phyloP scores from a whole-genome alignment of 23 tunicate species.

The Aplidium turbinatum region DNA sequence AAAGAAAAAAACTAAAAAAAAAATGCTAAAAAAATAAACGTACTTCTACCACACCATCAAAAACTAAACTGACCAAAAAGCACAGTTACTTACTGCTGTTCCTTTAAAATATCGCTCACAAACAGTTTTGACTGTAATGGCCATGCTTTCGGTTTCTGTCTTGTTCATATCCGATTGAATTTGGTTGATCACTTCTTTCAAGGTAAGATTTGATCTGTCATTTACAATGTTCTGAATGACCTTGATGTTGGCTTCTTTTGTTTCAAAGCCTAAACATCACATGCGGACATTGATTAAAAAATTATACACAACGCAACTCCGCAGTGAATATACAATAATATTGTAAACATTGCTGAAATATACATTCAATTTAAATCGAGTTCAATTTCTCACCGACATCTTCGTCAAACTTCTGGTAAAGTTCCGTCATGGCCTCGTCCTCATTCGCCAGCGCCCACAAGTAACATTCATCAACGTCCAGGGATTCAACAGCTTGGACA shows the following conservation, averaged over 20 bases:
- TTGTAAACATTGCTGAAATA: no score
- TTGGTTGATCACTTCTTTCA: slow-evolving; percentile 46
- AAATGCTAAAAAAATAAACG: not conserved
- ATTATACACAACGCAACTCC: no score
- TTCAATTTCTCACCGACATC: slow-evolving; percentile 47
- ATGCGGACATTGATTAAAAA: not conserved
- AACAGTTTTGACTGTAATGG: slow-evolving; percentile 49
- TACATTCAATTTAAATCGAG: no score
- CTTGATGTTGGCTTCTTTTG: slow-evolving; percentile 4
- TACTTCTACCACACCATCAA: no score
- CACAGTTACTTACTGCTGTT: slow-evolving; percentile 68
- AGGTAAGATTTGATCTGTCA: slow-evolving; percentile 28
- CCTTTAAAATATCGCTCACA: slow-evolving; percentile 64
- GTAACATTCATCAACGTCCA: slow-evolving; percentile 56
- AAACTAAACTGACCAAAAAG: no score
- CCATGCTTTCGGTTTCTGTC: slow-evolving; percentile 1
- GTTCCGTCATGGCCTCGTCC: slow-evolving; percentile 4
- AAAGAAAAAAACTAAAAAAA: not conserved
- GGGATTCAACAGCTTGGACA: slow-evolving; percentile 43
- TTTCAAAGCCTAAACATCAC: slow-evolving; percentile 1
- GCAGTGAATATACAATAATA: no score
- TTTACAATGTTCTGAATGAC: slow-evolving; percentile 32
- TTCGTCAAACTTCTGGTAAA: slow-evolving; percentile 41
- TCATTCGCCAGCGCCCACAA: slow-evolving; percentile 54
- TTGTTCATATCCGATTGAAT: slow-evolving; percentile 30